phyloP scores from a whole-genome alignment of 2,113 vertebrate species.

The Ammodytes dubius region DNA sequence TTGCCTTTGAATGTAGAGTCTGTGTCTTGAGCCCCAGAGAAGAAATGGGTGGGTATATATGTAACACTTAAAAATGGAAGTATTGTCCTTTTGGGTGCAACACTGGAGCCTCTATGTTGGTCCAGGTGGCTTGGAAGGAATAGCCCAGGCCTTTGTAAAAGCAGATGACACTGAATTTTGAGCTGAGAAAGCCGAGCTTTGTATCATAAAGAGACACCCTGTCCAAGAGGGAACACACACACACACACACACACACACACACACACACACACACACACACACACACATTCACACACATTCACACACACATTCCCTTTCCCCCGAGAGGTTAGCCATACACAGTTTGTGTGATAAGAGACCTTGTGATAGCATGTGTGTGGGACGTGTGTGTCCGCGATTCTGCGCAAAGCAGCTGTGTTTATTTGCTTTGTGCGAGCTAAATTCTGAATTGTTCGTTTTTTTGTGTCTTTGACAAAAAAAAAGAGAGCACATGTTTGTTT shows the following conservation, averaged over 20 bases:
- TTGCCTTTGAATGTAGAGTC: conserved; percentile 31
- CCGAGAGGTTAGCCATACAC: conserved; percentile 72
- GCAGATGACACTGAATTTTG: conserved; percentile 84
- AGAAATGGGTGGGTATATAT: conserved; percentile 59
- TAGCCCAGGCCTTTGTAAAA: conserved; percentile 77
- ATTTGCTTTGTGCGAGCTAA: conserved; percentile 69
- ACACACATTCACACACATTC: conserved; percentile 66
- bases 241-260: conserved; percentile 70
- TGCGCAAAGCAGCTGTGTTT: conserved; percentile 79
- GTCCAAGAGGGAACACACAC: conserved; percentile 67
- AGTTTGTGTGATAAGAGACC: conserved; percentile 75
- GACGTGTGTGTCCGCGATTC: conserved; percentile 46
- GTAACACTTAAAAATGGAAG: conserved; percentile 73
- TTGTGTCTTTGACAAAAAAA: conserved; percentile 52
- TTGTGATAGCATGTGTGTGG: conserved; percentile 76
- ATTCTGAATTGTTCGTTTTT: conserved; percentile 70
- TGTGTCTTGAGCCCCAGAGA: conserved; percentile 42
- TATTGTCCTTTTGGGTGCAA: conserved; percentile 73
- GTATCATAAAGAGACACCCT: conserved; percentile 80
- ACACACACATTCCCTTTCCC: conserved; percentile 68
- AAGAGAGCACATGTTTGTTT: conserved; percentile 56
- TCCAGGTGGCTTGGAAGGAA: conserved; percentile 82
- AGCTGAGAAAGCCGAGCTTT: conserved; percentile 82
- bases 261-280: conserved; percentile 72
- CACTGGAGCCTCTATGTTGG: conserved; percentile 80